Base-by-base conservation (phyloP, 2,888 invertebrate species). In the Epistrophella euchroma region DNA sequence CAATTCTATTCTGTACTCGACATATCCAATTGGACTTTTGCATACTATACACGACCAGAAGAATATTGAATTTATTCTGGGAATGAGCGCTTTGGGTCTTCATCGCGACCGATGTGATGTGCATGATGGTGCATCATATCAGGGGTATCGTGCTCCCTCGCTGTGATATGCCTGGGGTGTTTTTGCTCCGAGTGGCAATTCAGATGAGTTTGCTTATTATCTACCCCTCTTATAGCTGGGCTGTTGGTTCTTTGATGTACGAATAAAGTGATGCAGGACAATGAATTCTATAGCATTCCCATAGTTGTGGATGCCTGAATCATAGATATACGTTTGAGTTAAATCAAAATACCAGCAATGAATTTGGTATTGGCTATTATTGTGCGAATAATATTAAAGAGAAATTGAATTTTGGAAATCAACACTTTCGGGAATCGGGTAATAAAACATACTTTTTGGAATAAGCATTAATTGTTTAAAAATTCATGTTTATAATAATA, bases 111-210 rank as follows among this genome's bases (percentile, higher is more conserved):
- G 52, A 74, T 73, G 73, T 35, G 32, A 2, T 43, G 40, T 17
- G 72, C 60, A 76, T 60, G 40, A 68, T 52, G 3, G 45, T 43
- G 25, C 28, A 28, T 28, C 28, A 28, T 6, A 17, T 17, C 47
- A 19, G 50, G 32, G 17, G 22, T 7, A 1, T 10, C 15, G 32
- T 19, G n/a, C n/a, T 35, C 19, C n/a, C 25, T 2, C 4, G 58
- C 66, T 22, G 52, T 22, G 47, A 11, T 4, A 11, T 50, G 52
- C 52, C 47, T 43, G 45, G 79, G 75, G 74, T 68, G 58, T 68
- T 50, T 68, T 50, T 74, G 73, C 73, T 80, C 79, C 74, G 74
- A 80, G 68, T 68, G 60, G 80, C 70, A 75, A 70, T 75, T 75
- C 70, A 75, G 40, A 70, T 74, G 68, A 68, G 73, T 56, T 56